Conservation (phyloP, 23 tunicate species). For the Trididemnum clinides region DNA sequence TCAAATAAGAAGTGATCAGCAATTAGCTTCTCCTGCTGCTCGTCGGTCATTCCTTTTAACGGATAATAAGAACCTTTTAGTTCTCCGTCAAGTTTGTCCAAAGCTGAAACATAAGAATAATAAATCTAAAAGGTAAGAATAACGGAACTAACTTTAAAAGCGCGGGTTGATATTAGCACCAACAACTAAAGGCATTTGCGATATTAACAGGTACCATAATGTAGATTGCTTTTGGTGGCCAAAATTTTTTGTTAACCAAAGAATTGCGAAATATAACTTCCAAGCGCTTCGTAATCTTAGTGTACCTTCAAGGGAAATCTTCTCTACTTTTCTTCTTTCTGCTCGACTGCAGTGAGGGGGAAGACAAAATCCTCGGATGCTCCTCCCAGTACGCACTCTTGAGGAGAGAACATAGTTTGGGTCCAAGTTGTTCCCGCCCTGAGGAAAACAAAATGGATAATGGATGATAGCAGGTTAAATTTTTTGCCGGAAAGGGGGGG, state of each 20-base stretch:
- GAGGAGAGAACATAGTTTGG: conserved; percentile 92
- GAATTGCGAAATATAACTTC: too few species aligned
- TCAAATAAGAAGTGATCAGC: conserved; percentile 84
- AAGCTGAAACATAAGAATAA: conserved; percentile 52
- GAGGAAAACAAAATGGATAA: neutral
- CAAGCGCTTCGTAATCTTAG: too few species aligned
- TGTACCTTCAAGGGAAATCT: conserved; percentile 69
- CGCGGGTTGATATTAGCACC: too few species aligned
- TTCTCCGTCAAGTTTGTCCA: conserved; percentile 82
- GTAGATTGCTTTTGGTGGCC: too few species aligned
- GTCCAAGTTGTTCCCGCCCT: conserved; percentile 87
- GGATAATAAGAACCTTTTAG: conserved; percentile 89
- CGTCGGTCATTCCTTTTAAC: conserved; percentile 78
- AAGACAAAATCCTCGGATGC: conserved; percentile 90
- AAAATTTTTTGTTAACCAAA: too few species aligned
- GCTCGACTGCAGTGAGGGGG: conserved; percentile 97
- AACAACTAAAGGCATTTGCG: too few species aligned
- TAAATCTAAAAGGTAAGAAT: too few species aligned
- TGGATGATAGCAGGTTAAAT: too few species aligned
- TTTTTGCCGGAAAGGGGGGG: too few species aligned
- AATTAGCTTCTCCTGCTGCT: conserved; percentile 86
- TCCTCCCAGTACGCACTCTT: conserved; percentile 95
- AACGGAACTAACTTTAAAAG: too few species aligned
- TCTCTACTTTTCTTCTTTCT: conserved; percentile 89
- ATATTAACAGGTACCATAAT: too few species aligned